Evolutionary conservation across 2,113 vertebrate species (phyloP).

Genomic region (Desmodus rotundus): DNA sequence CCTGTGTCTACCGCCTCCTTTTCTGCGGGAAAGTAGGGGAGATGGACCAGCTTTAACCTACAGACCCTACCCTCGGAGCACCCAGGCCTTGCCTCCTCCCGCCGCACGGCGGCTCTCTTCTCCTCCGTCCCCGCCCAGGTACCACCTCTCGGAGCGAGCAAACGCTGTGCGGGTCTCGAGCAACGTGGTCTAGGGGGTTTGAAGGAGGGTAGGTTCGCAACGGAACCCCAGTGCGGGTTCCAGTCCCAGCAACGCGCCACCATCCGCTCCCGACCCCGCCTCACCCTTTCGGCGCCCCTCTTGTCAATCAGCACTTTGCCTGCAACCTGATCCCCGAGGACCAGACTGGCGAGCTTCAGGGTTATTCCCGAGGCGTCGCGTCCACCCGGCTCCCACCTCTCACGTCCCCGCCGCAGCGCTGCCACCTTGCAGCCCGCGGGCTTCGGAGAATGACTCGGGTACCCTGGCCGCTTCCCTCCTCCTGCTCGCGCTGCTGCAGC

Average conservation of each 20-base stretch:
- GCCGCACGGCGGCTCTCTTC: constrained; percentile 28
- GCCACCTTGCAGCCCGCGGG: not conserved
- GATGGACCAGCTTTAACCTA: constrained; percentile 37
- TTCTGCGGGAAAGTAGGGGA: constrained; percentile 70
- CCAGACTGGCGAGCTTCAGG: not conserved
- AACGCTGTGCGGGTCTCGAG: not conserved
- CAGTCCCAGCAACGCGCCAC: not conserved
- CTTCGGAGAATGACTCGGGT: not conserved
- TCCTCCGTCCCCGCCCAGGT: constrained; percentile 27
- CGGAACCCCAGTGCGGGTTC: not conserved
- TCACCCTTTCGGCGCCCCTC: not conserved
- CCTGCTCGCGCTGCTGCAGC: constrained; percentile 9
- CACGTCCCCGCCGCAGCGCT: constrained; percentile 49
- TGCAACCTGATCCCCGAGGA: not conserved
- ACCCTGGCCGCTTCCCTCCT: not conserved
- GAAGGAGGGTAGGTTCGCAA: not conserved
- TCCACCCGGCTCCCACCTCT: constrained; percentile 1
- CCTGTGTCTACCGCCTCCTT: constrained; percentile 52
- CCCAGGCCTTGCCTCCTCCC: constrained; percentile 18
- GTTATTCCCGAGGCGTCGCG: not conserved
- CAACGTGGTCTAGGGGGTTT: not conserved
- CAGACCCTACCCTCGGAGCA: constrained; percentile 2
- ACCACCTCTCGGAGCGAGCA: not conserved
- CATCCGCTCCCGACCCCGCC: not conserved
- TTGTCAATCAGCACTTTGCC: not conserved